Percentiles rank a stretch among this genome's conserved stretches.
Conservation (phyloP, 2,888 invertebrate genomes). For the Epistrophe eligans region DNA sequence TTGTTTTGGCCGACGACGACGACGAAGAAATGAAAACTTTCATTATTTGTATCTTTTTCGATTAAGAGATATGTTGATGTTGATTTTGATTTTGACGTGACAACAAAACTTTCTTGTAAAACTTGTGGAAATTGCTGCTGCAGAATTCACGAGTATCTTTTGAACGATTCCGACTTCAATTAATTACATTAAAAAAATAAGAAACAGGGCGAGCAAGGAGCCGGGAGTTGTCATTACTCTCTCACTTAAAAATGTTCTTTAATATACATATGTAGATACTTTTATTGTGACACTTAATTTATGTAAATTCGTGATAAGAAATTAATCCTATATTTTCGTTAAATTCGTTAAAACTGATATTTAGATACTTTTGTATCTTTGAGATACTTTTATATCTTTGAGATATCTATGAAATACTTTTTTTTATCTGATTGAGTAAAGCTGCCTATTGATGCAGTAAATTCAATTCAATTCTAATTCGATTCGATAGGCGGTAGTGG, state of each 20-base stretch:
- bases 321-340: constrained; percentile 45
- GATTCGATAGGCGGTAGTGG: constrained; percentile 33
- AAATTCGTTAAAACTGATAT: constrained; percentile 45
- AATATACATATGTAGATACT: constrained; percentile 10
- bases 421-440: constrained; percentile 20
- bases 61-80: constrained; percentile 41
- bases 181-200: constrained; percentile 29
- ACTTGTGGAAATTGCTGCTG: constrained; percentile 32
- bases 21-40: constrained; percentile 62
- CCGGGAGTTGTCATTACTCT: constrained; percentile 1
- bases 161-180: constrained; percentile 38
- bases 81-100: constrained; percentile 43
- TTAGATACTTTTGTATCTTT: constrained; percentile 48
- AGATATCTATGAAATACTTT: constrained; percentile 32
- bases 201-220: not conserved
- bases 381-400: constrained; percentile 25
- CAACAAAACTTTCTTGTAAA: constrained; percentile 67
- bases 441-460: constrained; percentile 3
- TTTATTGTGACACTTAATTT: constrained; percentile 14
- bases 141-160: not conserved
- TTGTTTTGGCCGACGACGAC: constrained; percentile 39
- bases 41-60: constrained; percentile 68
- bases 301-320: not conserved
- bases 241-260: constrained; percentile 30
- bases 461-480: constrained; percentile 29